Percentiles rank a stretch among this genome's conserved stretches.
Conservation (phyloP, 2,797 vertebrate species). For the Ciconia nigra region DNA sequence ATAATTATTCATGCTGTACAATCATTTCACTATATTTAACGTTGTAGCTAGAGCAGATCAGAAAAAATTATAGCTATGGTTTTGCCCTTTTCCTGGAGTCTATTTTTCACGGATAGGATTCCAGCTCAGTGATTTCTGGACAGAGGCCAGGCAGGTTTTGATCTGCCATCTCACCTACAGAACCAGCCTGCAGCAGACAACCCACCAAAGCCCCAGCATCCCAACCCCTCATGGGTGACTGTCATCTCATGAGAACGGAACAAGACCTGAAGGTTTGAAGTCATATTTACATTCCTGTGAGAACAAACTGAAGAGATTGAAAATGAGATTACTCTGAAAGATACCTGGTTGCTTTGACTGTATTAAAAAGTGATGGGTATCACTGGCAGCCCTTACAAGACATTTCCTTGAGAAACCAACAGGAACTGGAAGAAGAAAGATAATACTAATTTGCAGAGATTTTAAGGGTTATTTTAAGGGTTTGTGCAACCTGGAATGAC, state of each 20-base stretch:
- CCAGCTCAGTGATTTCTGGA: background rate
- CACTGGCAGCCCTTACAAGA: background rate
- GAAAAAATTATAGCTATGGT: background rate
- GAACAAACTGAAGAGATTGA: background rate
- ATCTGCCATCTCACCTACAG: background rate
- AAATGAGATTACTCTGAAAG: background rate
- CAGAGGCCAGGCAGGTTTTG: background rate
- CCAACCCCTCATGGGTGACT: background rate
- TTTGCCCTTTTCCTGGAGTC: background rate
- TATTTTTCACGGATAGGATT: background rate
- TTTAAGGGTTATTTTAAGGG: background rate
- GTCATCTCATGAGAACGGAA: background rate
- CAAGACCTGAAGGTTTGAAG: background rate
- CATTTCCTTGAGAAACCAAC: background rate
- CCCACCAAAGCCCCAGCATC: background rate
- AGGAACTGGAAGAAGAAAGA: background rate
- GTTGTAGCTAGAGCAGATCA: background rate
- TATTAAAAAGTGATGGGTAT: background rate
- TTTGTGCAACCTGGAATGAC: background rate
- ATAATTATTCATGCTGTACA: background rate
- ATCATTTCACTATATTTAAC: background rate
- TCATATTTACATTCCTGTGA: background rate
- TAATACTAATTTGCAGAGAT: background rate
- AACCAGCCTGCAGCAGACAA: background rate
- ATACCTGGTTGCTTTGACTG: background rate